These are phyloP conservation scores for Actias luna DNA, from an alignment of 2,888 invertebrate genomes.

Conservation along the genomic window DNA sequence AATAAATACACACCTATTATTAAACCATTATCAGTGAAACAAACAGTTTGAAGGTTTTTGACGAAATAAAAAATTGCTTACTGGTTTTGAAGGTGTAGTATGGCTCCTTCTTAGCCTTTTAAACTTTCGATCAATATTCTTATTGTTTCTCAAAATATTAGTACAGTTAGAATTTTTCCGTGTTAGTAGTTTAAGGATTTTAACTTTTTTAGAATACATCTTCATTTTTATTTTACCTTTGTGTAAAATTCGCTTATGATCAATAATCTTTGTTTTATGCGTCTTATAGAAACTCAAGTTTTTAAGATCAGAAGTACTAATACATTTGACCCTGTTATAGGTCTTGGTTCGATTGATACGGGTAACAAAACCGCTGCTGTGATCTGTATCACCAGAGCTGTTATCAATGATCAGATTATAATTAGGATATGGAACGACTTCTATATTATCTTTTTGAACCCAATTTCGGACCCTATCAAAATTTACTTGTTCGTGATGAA, in stretches of 20 bases:
- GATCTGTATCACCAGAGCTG: constrained; percentile 42
- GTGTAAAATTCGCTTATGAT: constrained; percentile 23
- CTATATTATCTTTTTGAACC: constrained; percentile 45
- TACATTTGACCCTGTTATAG: constrained; percentile 31
- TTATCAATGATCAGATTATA: constrained; percentile 31
- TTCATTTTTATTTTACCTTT: constrained; percentile 29
- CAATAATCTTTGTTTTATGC: constrained; percentile 27
- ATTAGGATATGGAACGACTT: constrained; percentile 34
- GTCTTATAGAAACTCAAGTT: constrained; percentile 25
- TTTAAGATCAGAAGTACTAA: constrained; percentile 24
- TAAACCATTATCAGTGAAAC: background rate
- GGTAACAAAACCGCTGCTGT: constrained; percentile 29
- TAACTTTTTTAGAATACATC: constrained; percentile 37
- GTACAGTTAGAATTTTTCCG: constrained; percentile 37
- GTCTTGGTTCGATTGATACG: constrained; percentile 35
- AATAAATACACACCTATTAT: background rate
- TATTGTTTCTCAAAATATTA: constrained; percentile 32
- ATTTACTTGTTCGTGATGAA: constrained; percentile 30
- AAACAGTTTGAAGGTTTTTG: background rate
- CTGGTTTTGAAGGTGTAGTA: constrained; percentile 47
- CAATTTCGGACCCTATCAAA: constrained; percentile 52
- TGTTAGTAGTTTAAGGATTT: constrained; percentile 35
- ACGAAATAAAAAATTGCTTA: constrained; percentile 28
- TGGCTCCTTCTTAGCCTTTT: constrained; percentile 20
- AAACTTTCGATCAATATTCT: constrained; percentile 28